Evolutionary conservation across 2,888 invertebrate genomes (phyloP).

Genomic region (Ectemnius cavifrons): DNA sequence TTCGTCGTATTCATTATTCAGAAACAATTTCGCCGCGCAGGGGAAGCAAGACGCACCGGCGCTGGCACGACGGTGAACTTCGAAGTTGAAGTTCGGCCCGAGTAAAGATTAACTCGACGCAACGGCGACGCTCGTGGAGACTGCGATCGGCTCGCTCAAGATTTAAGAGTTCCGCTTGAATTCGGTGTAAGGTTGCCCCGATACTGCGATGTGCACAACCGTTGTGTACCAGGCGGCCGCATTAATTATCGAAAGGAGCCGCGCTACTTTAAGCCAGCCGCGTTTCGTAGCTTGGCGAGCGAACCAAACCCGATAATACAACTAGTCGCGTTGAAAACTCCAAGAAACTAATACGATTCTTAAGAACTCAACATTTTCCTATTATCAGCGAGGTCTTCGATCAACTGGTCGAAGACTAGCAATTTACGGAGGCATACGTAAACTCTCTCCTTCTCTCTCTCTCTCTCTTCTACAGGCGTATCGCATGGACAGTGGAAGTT

Average conservation of each 20-base stretch:
- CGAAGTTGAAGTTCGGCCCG: not conserved
- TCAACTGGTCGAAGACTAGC: constrained; percentile 12
- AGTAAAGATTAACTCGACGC: constrained; percentile 12
- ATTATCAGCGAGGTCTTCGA: constrained; percentile 34
- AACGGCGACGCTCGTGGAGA: not conserved
- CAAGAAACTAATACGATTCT: too few relatives aligned
- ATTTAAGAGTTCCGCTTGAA: constrained; percentile 13
- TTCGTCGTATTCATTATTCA: constrained; percentile 8
- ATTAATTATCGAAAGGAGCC: too few relatives aligned
- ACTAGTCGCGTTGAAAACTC: too few relatives aligned
- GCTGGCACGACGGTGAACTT: not conserved
- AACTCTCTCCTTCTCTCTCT: not conserved
- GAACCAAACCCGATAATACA: too few relatives aligned
- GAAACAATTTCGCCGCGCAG: not conserved
- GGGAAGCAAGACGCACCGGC: too few relatives aligned
- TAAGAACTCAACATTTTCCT: too few relatives aligned
- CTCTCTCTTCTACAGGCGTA: constrained; percentile 8
- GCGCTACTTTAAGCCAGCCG: too few relatives aligned
- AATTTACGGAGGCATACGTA: constrained; percentile 46
- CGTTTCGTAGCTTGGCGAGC: too few relatives aligned
- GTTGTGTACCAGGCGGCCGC: too few relatives aligned
- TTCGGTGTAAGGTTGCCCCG: constrained; percentile 1
- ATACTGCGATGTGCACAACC: too few relatives aligned
- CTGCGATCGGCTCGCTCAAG: not conserved
- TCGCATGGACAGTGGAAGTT: constrained; percentile 39